Base-by-base conservation (phyloP, 2,888 invertebrate genomes). In the Antheraea assamensis region DNA sequence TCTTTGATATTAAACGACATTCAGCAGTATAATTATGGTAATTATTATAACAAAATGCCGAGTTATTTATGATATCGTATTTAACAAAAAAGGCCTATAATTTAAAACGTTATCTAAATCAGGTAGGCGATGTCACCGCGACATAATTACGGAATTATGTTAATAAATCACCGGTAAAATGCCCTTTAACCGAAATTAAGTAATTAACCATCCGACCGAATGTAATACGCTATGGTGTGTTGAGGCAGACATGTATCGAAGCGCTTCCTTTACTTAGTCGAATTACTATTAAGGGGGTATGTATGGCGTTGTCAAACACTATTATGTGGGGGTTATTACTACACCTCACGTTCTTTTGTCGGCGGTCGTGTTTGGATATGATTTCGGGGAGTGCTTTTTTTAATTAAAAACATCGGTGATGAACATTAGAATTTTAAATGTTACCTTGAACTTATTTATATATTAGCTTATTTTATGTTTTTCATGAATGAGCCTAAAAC, bases 171-270 rank as follows among this genome's bases (percentile, higher is more conserved):
- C 82, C 78, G 77, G 79, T 79, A 81, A 84, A 86, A 87, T 88
- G 87, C 85, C 87, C 84, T 85, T 88, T 88, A 87, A 87, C 87
- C 83, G 77, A 88, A 92, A 92, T 92, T 90, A 92, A 92, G 92
- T 92, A 90, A 92, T 92, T 92, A 91, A 89, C 83, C 81, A 87
- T 79, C 79, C 88, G 75, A 74, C 82, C 73, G 82, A 86, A 84
- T 90, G 84, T 81, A 84, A 86, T 83, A 83, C 75, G 76, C 78
- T 72, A 30, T 72, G 68, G 61, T 77, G 78, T 87, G 82, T 86
- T 83, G 83, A 79, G 75, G 74, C 75, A 74, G 72, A 71, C 73
- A 68, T 64, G 73, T 21, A 74, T 76, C 66, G 71, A 83, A 82
- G 76, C 83, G 78, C 71, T 84, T 83, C 82, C 83, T 79, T 71